These are phyloP conservation scores for Callipepla squamata DNA, from an alignment of 2,113 vertebrate species.

Conservation along the genomic window DNA sequence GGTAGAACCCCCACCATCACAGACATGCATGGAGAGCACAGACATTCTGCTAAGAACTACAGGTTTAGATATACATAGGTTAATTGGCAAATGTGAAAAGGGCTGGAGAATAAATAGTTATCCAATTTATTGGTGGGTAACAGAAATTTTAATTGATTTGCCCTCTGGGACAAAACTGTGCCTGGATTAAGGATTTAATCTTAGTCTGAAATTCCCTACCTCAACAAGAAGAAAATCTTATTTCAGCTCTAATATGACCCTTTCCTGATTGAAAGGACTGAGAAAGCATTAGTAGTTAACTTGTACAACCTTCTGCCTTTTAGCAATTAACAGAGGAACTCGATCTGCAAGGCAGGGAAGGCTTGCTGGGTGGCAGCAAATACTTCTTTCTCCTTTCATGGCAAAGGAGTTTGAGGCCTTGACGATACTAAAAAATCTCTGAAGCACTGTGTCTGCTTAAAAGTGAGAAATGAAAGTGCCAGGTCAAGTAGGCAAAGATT, in stretches of 20 bases:
- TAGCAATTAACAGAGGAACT: slow-evolving; percentile 10
- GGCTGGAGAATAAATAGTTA: slow-evolving; percentile 57
- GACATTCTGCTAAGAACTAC: background rate
- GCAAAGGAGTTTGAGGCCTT: background rate
- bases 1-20: background rate
- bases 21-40: background rate
- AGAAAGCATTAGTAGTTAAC: slow-evolving; percentile 37
- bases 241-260: slow-evolving; percentile 43
- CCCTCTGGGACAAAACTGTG: slow-evolving; percentile 12
- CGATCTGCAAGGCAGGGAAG: background rate
- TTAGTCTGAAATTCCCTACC: slow-evolving; percentile 33
- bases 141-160: slow-evolving; percentile 62
- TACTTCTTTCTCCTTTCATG: background rate
- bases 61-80: slow-evolving; percentile 12
- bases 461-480: background rate
- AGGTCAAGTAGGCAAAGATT: background rate
- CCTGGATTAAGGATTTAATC: slow-evolving; percentile 54
- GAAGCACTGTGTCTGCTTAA: background rate
- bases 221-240: slow-evolving; percentile 51
- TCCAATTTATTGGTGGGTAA: slow-evolving; percentile 3
- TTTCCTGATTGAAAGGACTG: slow-evolving; percentile 1
- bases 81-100: slow-evolving; percentile 56
- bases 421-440: background rate
- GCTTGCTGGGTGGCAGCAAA: background rate
- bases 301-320: slow-evolving; percentile 30